Evolutionary conservation across 2,888 invertebrate genomes (phyloP).

Genomic region (Torymus auratus): DNA sequence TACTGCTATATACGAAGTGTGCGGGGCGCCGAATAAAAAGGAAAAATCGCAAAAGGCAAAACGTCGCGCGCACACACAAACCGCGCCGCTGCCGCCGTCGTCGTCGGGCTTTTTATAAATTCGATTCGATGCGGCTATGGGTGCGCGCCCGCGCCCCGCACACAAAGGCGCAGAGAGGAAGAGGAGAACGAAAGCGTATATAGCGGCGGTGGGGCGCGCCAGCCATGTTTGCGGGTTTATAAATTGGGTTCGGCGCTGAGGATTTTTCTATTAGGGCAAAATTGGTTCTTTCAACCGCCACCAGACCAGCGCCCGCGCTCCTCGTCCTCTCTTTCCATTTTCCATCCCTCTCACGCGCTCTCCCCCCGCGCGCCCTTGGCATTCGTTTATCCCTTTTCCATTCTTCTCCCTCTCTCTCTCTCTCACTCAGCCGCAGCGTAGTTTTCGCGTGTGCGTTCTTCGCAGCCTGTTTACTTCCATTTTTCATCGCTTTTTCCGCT

Average conservation of each 20-base stretch:
- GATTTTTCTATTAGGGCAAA: slow-evolving; percentile 77
- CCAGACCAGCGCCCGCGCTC: slow-evolving; percentile 67
- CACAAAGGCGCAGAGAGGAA: too few relatives aligned
- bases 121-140: slow-evolving; percentile 20
- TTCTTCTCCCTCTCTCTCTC: slow-evolving; percentile 50
- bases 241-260: slow-evolving; percentile 76
- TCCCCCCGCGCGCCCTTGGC: slow-evolving; percentile 26
- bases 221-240: slow-evolving; percentile 77
- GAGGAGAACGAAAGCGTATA: too few relatives aligned
- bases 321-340: slow-evolving; percentile 57
- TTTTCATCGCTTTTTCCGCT: slow-evolving; percentile 47
- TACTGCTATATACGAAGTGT: too few relatives aligned
- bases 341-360: slow-evolving; percentile 44
- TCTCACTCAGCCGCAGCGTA: slow-evolving; percentile 32
- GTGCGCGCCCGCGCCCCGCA: slow-evolving; percentile 44
- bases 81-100: slow-evolving; percentile 33
- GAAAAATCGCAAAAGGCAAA: slow-evolving; percentile 49
- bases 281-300: slow-evolving; percentile 77
- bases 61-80: slow-evolving; percentile 38
- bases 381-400: slow-evolving; percentile 60
- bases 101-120: slow-evolving; percentile 43
- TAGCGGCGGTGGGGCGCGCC: slow-evolving; percentile 59
- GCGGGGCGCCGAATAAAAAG: slow-evolving; percentile 25
- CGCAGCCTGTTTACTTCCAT: slow-evolving; percentile 56
- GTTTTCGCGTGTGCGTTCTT: not conserved